Evolutionary conservation across 2,797 vertebrate species (phyloP), one percentile per base, ranked within the genome.

Genomic region (Calcarius lapponicus): DNA sequence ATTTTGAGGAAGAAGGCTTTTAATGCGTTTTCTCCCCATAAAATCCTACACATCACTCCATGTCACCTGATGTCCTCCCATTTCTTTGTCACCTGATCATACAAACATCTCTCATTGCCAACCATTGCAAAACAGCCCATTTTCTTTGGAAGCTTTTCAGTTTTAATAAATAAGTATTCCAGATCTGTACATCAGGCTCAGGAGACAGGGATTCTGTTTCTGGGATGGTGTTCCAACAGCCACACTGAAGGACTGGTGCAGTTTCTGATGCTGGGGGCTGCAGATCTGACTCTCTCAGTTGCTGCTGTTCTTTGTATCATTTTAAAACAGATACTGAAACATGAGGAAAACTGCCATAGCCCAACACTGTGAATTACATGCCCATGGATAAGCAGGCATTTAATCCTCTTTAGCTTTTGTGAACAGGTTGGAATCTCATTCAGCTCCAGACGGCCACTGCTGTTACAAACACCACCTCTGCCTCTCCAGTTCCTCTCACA

Each of bases 111-210:
- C 15, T 36, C 45, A 6, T 1, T n/a, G 29, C 45, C 73, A 81
- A 51, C 10, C 3, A 0, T 4, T 73, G 65, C 5, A 54, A 66
- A 66, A 3, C 7, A 40, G 8, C 36, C 36, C 10, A 4, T 70
- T 71, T 36, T 36, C 82, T 70, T 60, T 60, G 74, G 64, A 53
- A 65, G 73, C 48, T 76, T 62, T 84, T 88, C 14, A 15, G 5
- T 42, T 94, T 94, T 93, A 97, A 93, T 94, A 92, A 96, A 92
- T 94, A 94, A 90, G 19, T 81, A 74, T 21, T 88, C 60, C 38
- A 73, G 28, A 82, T 57, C 26, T 36, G 10, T 74, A 53, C 82
- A n/a, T 58, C 21, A 31, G 66, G 66, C n/a, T 86, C 51, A 48
- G 47, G 81, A 74, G 38, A 82, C 6, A 20, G 50, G 47, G 65